Evolutionary conservation across 2,113 vertebrate species (phyloP), one percentile per base, ranked within the genome.

Genomic region (Syrmaticus mikado): DNA sequence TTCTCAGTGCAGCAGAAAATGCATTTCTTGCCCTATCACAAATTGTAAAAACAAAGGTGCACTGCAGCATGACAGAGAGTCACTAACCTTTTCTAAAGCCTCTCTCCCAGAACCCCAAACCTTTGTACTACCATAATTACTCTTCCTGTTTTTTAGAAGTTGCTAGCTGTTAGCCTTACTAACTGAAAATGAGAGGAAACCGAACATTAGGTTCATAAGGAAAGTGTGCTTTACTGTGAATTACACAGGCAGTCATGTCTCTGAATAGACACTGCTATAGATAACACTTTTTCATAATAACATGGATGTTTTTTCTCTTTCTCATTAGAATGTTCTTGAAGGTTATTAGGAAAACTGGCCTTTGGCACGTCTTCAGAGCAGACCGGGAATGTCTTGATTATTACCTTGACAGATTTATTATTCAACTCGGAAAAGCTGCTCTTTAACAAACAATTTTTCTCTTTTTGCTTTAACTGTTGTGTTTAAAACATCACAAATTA

Each of bases 161-260:
- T 86, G 34, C 78, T 85, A 79, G 78, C 85, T 95, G 77, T 91
- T 91, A 55, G 70, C 34, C 46, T 32, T 52, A 32, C 66, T 86
- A 64, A 53, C 46, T 70, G 81, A 87, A 64, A 85, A 82, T 57
- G 75, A 86, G 80, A 88, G 34, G 68, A 94, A 95, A 74, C 8
- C 8, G 72, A 94, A 70, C 83, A 1, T 46, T 32, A 28, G 36
- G 27, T 73, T 84, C 80, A 87, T 70, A 76, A 66, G 45, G 87
- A 89, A 85, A 88, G 67, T 88, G 96, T 97, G 95, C 87, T 96
- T 95, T 92, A 84, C 90, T 73, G 64, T 89, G 90, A 92, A 80
- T 83, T 85, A 85, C 6, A 72, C 52, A 89, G 87, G 67, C 94
- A 89, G 61, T 92, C 82, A 79, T 62, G 41, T 40, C 82, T 87